These are phyloP conservation scores for Eugnorisma glareosa DNA, from an alignment of 2,888 invertebrate species.

Conservation along the genomic window DNA sequence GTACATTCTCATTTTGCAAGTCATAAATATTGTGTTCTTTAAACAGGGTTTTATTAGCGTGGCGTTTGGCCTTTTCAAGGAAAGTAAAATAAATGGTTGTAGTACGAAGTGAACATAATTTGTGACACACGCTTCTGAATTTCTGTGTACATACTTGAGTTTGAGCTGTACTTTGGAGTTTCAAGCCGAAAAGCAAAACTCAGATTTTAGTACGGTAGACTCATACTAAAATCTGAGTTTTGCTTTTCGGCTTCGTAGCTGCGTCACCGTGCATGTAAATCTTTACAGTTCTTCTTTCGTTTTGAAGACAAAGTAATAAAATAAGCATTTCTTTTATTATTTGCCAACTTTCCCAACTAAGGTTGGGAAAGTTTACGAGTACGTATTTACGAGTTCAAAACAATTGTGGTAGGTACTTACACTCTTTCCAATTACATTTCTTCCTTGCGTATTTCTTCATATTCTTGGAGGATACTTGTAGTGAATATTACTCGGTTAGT, in stretches of 20 bases:
- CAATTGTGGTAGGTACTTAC: conserved; percentile 25
- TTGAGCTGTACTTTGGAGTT: not conserved
- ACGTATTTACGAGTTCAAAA: conserved; percentile 48
- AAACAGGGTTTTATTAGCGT: conserved; percentile 29
- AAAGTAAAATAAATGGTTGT: conserved; percentile 21
- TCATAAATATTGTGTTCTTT: conserved; percentile 36
- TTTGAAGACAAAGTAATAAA: conserved; percentile 38
- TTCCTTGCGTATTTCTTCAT: conserved; percentile 22
- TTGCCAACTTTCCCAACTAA: conserved; percentile 38
- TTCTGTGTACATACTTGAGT: conserved; percentile 1
- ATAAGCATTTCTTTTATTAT: conserved; percentile 37
- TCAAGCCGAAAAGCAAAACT: not conserved
- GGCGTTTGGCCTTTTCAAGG: conserved; percentile 18
- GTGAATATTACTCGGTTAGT: not conserved
- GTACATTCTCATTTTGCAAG: conserved; percentile 38
- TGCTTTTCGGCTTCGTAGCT: not conserved
- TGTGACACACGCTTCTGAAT: not conserved
- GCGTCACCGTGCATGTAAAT: conserved; percentile 15
- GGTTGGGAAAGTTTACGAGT: too few species aligned
- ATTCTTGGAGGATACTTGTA: not conserved
- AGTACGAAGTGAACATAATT: not conserved
- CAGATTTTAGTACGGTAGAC: too few species aligned
- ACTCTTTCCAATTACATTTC: conserved; percentile 32
- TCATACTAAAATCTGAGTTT: too few species aligned
- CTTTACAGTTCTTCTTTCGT: conserved; percentile 7